These are phyloP conservation scores for Pelosia muscerda DNA, from an alignment of 2,888 invertebrate genomes.

Conservation along the genomic window DNA sequence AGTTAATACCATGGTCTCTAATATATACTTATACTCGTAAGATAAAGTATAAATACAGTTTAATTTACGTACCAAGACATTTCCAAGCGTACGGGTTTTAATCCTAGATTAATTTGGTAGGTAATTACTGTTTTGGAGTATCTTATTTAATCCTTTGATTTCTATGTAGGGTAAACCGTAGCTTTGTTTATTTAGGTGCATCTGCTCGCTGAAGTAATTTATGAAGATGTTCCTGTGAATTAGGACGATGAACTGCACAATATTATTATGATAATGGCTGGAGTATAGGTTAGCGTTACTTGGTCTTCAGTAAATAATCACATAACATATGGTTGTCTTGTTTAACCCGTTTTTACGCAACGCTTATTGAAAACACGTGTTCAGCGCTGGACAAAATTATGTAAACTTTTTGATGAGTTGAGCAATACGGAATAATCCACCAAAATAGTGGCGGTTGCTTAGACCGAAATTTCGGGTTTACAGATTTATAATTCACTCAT, in stretches of 20 bases:
- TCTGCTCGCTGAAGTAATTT: conserved; percentile 39
- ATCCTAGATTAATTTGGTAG: conserved; percentile 56
- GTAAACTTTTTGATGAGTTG: background rate
- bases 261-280: background rate
- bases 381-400: background rate
- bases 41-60: background rate
- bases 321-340: background rate
- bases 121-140: conserved; percentile 62
- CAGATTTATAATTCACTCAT: background rate
- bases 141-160: conserved; percentile 55
- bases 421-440: background rate
- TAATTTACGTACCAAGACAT: background rate
- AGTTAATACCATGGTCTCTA: too few relatives aligned
- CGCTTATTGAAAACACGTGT: background rate
- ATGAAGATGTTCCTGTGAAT: conserved; percentile 39
- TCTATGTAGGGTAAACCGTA: conserved; percentile 32
- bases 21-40: too few relatives aligned
- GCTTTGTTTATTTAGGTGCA: conserved; percentile 43
- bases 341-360: background rate
- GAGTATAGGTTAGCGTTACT: background rate
- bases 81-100: conserved; percentile 24
- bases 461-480: background rate
- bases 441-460: background rate
- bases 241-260: conserved; percentile 27
- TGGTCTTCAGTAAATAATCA: conserved; percentile 3